Conservation (phyloP, 2,888 invertebrate genomes). For the Tetragnatha montana region DNA sequence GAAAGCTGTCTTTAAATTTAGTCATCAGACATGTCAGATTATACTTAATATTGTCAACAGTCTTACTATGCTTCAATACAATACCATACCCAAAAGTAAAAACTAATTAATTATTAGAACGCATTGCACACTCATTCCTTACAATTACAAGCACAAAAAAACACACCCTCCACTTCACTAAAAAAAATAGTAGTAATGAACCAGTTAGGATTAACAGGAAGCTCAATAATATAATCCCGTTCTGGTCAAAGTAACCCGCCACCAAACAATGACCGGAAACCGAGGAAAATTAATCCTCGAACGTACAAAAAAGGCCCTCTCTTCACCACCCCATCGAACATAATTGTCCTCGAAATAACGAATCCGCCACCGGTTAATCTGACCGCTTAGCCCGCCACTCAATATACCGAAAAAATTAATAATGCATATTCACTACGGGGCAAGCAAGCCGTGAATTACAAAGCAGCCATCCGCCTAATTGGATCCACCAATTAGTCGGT, state of each 20-base stretch:
- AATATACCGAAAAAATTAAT: not conserved
- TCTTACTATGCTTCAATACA: not conserved
- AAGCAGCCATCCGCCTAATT: conserved; percentile 44
- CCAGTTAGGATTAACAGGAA: too few relatives aligned
- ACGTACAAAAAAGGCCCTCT: not conserved
- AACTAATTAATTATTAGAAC: not conserved
- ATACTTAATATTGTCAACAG: not conserved
- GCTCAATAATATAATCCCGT: not conserved
- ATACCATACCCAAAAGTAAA: not conserved
- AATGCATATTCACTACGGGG: not conserved
- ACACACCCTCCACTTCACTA: too few relatives aligned
- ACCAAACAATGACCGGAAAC: not conserved
- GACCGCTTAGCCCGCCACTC: not conserved
- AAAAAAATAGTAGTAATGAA: not conserved
- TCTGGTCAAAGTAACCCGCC: conserved; percentile 15
- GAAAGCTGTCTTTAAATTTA: not conserved
- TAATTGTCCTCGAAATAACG: not conserved
- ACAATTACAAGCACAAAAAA: not conserved
- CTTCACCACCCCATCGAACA: not conserved
- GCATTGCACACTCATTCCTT: not conserved
- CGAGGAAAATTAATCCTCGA: not conserved
- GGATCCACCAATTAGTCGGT: conserved; percentile 58
- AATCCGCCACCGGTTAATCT: not conserved
- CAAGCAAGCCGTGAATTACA: not conserved
- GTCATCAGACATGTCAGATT: not conserved